Evolutionary conservation across 2,888 invertebrate genomes (phyloP), one percentile per base, ranked within the genome.

Genomic region (Rhimphoctona megacephalus): DNA sequence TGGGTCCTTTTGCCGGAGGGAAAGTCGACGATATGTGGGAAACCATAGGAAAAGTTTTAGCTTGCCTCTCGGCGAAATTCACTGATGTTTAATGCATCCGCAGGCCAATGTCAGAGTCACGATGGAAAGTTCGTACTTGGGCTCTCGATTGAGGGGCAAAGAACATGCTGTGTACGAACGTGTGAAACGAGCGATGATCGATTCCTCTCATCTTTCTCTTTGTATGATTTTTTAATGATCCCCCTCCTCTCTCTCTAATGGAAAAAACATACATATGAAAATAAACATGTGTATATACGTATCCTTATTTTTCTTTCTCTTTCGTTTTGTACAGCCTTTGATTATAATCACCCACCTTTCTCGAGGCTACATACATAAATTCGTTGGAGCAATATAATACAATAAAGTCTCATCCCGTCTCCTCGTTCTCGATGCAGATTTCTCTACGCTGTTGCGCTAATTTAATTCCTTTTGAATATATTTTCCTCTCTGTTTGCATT

Each of bases 51-150:
- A 84, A 84, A 43, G 52, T 69, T 80, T 57, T 69, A 19, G 57
- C 11, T 57, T 43, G 67, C 17, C 66, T 54, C 25, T 52, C 52
- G 39, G 25, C 67, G 67, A 69, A 69, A 52, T 74, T 36, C 70
- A 70, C 70, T 52, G 36, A 49, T 64, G 67, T 72, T 64, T n/a
- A 81, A 54, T 64, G 36, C 69, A 57, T 79, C 43, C 39, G 72
- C 49, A 43, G 17, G n/a, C 54, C 61, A 39, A 72, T 86, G 33
- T 76, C 66, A 39, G 9, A 54, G 76, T 86, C 85, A 86, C 83
- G 85, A 80, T 83, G 85, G 83, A 86, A 86, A 86, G 80, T 83
- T 76, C 25, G 25, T 67, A 7, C 33, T 78, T 64, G 36, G 61
- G 57, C 66, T 81, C 43, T 78, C 81, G 69, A 69, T 33, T 14